Evolutionary conservation across 2,113 vertebrate genomes (phyloP), one percentile per base, ranked within the genome.

Genomic region (Gobius niger): DNA sequence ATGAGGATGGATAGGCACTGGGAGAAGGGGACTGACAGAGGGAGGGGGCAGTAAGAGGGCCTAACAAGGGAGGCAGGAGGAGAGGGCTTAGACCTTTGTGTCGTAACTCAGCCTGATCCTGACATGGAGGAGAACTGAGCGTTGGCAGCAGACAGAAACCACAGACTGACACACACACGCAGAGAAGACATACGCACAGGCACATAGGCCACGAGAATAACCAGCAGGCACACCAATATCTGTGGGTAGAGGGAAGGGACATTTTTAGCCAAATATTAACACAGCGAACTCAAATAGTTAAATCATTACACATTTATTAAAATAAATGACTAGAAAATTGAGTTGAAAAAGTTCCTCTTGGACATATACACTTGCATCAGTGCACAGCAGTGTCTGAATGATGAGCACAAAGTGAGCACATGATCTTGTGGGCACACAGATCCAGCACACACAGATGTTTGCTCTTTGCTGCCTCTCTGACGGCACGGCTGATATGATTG

Each of bases 401-500:
- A 80, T 42, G 46, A 60, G 18, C 44, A 65, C 16, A 68, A 72
- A 66, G 65, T 62, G 47, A n/a, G 16, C 8, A 62, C 49, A 47
- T 67, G 56, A 51, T 75, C 41, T 40, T 12, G 63, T 41, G 12
- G 62, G 53, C 60, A 73, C 66, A 68, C 77, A 80, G 66, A 71
- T 68, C 72, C 75, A 72, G 71, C 63, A 78, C 76, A 80, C 85
- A 84, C 83, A 90, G 85, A 90, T 86, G 88, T 87, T 88, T 89
- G 88, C 87, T 85, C 86, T 89, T 79, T 83, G 82, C 78, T 85
- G 72, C 83, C 85, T 85, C 83, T 87, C 81, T 83, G 80, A 85
- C 69, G 80, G 81, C 68, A 73, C 89, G 76, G 80, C 86, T 86
- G 87, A 91, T 90, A 88, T 87, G 88, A 91, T 90, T 89, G 88